These are phyloP conservation scores for Eulemur mongoz DNA, from an alignment of 2,797 vertebrate species.

Conservation along the genomic window DNA sequence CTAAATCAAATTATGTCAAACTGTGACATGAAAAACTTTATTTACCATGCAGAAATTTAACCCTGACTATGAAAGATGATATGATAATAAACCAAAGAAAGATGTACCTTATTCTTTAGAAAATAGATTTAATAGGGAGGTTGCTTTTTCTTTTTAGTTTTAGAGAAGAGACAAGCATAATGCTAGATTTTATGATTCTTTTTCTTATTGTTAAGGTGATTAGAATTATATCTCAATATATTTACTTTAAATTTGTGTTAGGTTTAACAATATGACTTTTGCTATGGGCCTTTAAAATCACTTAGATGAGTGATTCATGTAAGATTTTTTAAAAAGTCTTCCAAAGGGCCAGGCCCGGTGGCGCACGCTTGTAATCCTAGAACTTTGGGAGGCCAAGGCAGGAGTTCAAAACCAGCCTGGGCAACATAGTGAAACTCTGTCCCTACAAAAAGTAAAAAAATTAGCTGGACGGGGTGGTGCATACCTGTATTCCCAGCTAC, in stretches of 20 bases:
- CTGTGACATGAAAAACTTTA: background rate
- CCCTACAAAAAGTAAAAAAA: too few species aligned
- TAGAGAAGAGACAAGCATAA: background rate
- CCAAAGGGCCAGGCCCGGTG: background rate
- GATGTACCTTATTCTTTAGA: slow-evolving; percentile 2
- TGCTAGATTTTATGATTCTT: background rate
- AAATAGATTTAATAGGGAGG: background rate
- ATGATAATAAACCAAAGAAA: slow-evolving; percentile 13
- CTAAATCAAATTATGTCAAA: slow-evolving; percentile 28
- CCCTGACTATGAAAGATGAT: slow-evolving; percentile 19
- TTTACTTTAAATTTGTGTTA: slow-evolving; percentile 28
- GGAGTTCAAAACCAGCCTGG: too few species aligned
- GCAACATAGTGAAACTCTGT: too few species aligned
- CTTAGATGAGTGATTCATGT: background rate
- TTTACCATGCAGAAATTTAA: slow-evolving; percentile 42
- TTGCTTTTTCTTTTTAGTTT: slow-evolving; percentile 16
- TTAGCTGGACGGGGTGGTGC: too few species aligned
- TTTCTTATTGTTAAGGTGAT: slow-evolving; percentile 25
- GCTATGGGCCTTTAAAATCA: slow-evolving; percentile 15
- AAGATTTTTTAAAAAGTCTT: background rate
- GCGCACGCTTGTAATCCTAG: too few species aligned
- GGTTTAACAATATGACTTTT: slow-evolving; percentile 32
- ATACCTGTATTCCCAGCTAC: too few species aligned
- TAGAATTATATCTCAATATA: background rate
- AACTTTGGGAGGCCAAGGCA: too few species aligned